Evolutionary conservation across 2,888 invertebrate genomes (phyloP).

Genomic region (Chromoteleia sp.): DNA sequence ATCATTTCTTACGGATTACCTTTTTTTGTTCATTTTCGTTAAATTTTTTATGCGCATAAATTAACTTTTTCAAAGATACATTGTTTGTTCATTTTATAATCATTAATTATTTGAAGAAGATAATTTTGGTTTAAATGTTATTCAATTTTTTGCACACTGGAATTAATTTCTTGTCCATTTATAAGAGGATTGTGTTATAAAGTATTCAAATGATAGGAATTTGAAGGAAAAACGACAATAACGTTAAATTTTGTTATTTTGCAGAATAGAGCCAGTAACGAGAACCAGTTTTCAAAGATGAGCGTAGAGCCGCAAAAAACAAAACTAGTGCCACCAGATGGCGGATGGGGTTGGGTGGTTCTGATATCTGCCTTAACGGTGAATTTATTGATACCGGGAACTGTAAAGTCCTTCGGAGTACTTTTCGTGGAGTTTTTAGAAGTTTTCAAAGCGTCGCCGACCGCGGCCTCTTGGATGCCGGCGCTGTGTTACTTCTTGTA

Average conservation of each 20-base stretch:
- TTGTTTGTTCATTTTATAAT: no score
- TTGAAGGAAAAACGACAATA: background rate
- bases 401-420: constrained; percentile 95
- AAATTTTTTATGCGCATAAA: no score
- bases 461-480: constrained; percentile 93
- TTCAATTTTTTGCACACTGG: no score
- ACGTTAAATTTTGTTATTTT: constrained; percentile 31
- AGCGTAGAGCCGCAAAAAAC: constrained; percentile 75
- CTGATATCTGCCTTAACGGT: constrained; percentile 88
- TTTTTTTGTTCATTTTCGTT: no score
- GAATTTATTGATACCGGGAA: constrained; percentile 94
- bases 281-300: constrained; percentile 65
- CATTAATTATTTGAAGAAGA: no score
- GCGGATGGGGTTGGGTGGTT: constrained; percentile 85
- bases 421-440: constrained; percentile 93
- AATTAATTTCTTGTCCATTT: no score
- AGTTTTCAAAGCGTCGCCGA: constrained; percentile 90
- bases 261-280: constrained; percentile 29
- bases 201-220: background rate
- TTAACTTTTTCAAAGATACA: no score
- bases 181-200: background rate
- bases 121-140: no score
- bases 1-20: no score
- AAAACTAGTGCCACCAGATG: constrained; percentile 84
- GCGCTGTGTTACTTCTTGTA: constrained; percentile 94